Evolutionary conservation across 2,113 vertebrate genomes (phyloP), one percentile per base, ranked within the genome.

Genomic region (Macrotus californicus): DNA sequence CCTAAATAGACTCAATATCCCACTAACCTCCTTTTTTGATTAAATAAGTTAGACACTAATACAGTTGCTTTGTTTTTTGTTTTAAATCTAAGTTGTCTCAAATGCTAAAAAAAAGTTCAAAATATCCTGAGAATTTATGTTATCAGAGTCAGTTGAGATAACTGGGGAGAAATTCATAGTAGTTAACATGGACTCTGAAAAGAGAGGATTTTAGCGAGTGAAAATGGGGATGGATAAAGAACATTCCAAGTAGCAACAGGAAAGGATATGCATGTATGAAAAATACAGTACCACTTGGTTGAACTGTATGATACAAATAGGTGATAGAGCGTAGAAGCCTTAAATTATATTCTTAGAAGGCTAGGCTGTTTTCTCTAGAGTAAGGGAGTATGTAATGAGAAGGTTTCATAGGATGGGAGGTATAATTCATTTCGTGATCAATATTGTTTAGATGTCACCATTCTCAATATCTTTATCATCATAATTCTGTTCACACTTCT

Each of bases 21-120:
- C 22, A 77, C 36, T 79, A 64, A 64, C 31, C 22, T 69, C 64
- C 39, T 90, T 67, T 72, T 66, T 83, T 43, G n/a, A 21, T 89
- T 91, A 91, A 87, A 83, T 91, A 91, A 87, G 34, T 67, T 94
- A 89, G 46, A 96, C 50, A 94, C 52, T 87, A 91, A 88, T 39
- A 52, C 18, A 69, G 13, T 11, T 76, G 16, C 29, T 94, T 43
- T 77, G 19, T 39, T 79, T 77, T 54, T 72, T 75, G 29, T 84
- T 92, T 67, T 73, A 73, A 92, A 73, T 59, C 26, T 81, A 89
- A 89, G 31, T 89, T 70, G 22, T 39, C 90, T 52, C 83, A 86
- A 93, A 52, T 7, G 9, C 26, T 82, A 70, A n/a, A 87, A 24
- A 93, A 93, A 94, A 34, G 2, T 64, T 93, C 73, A 86, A 80